These are phyloP conservation scores for Coracias cyanogaster DNA, from an alignment of 2,797 vertebrate species.

Conservation along the genomic window DNA sequence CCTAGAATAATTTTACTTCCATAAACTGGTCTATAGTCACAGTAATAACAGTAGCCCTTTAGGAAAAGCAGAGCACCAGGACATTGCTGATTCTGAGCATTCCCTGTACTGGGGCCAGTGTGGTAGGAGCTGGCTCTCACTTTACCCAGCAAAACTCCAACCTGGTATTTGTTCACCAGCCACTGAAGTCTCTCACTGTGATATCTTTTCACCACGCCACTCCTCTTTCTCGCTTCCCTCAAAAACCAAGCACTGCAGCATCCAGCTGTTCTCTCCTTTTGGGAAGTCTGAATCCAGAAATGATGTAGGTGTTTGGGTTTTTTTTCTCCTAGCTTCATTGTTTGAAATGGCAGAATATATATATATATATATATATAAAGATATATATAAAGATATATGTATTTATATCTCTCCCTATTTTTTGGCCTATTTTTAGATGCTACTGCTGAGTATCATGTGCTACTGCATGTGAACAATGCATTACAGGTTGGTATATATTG, in stretches of 20 bases:
- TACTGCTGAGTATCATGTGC: not conserved
- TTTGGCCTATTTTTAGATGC: constrained; percentile 1
- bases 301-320: not conserved
- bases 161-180: not conserved
- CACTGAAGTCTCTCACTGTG: not conserved
- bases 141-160: not conserved
- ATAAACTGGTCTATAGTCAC: not conserved
- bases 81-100: not conserved
- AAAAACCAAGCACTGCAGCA: not conserved
- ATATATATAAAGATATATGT: too few species aligned
- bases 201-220: not conserved
- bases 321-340: not conserved
- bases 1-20: not conserved
- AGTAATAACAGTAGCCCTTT: not conserved
- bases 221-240: not conserved
- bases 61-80: not conserved
- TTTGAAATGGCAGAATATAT: not conserved
- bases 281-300: not conserved
- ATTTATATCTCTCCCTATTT: not conserved
- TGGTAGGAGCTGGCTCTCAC: not conserved
- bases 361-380: too few species aligned
- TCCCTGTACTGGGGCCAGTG: not conserved
- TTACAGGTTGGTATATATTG: not conserved
- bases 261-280: not conserved
- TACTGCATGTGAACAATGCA: not conserved